A percentile compares a stretch with the other conserved stretches of the same genome.
phyloP scores from a whole-genome alignment of 1,140 invertebrate species.

The Ephestia elutella region DNA sequence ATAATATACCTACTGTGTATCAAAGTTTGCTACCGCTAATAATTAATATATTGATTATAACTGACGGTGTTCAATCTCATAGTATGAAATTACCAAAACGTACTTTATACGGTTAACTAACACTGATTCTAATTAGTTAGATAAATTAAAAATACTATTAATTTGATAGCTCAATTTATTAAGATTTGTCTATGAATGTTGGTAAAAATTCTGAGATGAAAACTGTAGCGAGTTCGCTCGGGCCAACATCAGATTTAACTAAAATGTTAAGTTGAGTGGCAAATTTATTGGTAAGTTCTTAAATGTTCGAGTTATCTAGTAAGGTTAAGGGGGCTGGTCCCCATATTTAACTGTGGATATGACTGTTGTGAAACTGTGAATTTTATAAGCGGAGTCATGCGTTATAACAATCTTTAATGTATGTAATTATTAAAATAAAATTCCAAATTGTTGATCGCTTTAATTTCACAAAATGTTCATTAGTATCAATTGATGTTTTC shows the following conservation, averaged over 20 bases:
- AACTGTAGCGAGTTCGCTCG: neutral
- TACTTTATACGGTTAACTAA: conserved; percentile 36
- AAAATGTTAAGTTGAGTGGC: conserved; percentile 21
- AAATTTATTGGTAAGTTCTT: conserved; percentile 26
- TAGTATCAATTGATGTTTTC: too few species aligned
- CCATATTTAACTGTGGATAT: conserved; percentile 40
- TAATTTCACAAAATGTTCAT: neutral
- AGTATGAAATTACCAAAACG: conserved; percentile 33
- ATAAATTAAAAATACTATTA: conserved; percentile 36
- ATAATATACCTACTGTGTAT: conserved; percentile 18
- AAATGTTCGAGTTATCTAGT: conserved; percentile 32
- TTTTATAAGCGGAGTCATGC: conserved; percentile 53
- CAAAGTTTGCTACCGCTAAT: conserved; percentile 24
- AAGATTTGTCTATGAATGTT: conserved; percentile 23
- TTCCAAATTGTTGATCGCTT: conserved; percentile 7
- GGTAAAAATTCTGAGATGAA: conserved; percentile 1
- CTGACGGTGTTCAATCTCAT: conserved; percentile 62
- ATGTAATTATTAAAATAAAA: neutral
- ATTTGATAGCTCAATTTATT: conserved; percentile 52
- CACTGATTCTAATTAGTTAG: conserved; percentile 26
- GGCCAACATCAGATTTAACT: conserved; percentile 23
- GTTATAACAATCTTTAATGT: conserved; percentile 40
- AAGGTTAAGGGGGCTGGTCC: conserved; percentile 57
- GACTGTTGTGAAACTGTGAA: conserved; percentile 47
- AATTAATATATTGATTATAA: conserved; percentile 27